Evolutionary conservation across 1,140 invertebrate genomes (phyloP).

Genomic region (Armadillidium nasatum): DNA sequence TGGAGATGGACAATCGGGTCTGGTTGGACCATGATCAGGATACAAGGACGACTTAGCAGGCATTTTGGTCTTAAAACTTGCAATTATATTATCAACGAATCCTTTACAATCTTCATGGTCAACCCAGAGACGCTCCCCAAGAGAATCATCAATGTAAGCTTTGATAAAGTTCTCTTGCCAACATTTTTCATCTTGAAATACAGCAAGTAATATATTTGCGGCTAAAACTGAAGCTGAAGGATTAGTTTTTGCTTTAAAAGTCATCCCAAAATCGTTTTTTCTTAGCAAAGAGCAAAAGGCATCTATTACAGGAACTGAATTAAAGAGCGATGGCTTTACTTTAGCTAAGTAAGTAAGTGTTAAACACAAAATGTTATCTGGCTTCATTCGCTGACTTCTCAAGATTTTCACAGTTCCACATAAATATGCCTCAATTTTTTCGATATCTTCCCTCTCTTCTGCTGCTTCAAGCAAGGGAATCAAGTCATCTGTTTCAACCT

Average conservation of each 20-base stretch:
- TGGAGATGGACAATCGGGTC: constrained; percentile 44
- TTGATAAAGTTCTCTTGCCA: constrained; percentile 58
- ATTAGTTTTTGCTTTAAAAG: constrained; percentile 71
- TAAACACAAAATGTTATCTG: constrained; percentile 70
- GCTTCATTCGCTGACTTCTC: constrained; percentile 59
- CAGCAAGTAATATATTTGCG: constrained; percentile 76
- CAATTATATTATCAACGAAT: constrained; percentile 87
- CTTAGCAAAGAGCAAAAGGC: constrained; percentile 56
- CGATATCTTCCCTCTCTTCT: constrained; percentile 52
- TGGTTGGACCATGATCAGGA: constrained; percentile 40
- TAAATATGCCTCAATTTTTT: constrained; percentile 53
- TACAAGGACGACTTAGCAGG: constrained; percentile 52
- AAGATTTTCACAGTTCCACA: constrained; percentile 57
- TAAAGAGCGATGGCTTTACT: constrained; percentile 69
- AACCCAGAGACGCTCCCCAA: constrained; percentile 87
- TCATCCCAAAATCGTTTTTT: constrained; percentile 55
- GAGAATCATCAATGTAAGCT: constrained; percentile 84
- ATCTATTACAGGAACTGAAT: constrained; percentile 49
- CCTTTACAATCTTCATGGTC: constrained; percentile 84
- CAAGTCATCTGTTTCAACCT: constrained; percentile 51
- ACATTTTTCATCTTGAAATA: constrained; percentile 62
- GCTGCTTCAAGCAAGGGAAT: constrained; percentile 50
- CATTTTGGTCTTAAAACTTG: constrained; percentile 77
- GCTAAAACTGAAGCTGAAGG: constrained; percentile 74
- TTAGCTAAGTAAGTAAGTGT: constrained; percentile 79